Evolutionary conservation across 92 coral and sea anemone species (phyloP).

Genomic region (Phymanthus crucifer): DNA sequence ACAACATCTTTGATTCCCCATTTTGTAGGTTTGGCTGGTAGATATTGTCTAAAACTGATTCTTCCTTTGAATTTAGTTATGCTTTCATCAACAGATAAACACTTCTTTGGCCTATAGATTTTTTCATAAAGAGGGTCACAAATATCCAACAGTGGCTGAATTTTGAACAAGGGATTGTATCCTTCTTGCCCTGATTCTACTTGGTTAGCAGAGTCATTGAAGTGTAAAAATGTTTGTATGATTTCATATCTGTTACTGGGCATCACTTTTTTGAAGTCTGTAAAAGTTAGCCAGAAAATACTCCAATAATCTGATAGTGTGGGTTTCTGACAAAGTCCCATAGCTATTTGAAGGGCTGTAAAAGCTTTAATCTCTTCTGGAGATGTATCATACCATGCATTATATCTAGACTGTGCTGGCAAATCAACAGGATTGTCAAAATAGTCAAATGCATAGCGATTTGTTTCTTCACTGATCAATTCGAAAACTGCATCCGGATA

Average conservation of each 20-base stretch:
- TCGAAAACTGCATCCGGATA: constrained; percentile 47
- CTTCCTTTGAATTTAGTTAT: constrained; percentile 73
- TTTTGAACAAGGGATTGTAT: constrained; percentile 45
- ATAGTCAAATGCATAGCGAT: constrained; percentile 41
- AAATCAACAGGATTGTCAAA: constrained; percentile 50
- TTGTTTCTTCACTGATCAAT: constrained; percentile 32
- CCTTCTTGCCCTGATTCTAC: constrained; percentile 48
- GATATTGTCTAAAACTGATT: constrained; percentile 55
- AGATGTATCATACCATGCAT: constrained; percentile 41
- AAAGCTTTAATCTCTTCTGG: constrained; percentile 47
- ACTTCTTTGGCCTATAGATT: constrained; percentile 50
- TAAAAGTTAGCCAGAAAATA: constrained; percentile 39
- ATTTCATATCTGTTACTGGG: constrained; percentile 49
- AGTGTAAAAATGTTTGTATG: constrained; percentile 63
- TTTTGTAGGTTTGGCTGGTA: constrained; percentile 63
- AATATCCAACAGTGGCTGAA: constrained; percentile 16
- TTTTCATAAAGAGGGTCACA: constrained; percentile 19
- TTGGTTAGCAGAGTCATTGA: constrained; percentile 42
- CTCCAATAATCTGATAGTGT: constrained; percentile 50
- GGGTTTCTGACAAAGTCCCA: constrained; percentile 58
- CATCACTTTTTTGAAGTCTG: constrained; percentile 50
- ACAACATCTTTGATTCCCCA: constrained; percentile 69
- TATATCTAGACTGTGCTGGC: constrained; percentile 2
- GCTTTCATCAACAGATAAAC: constrained; percentile 66
- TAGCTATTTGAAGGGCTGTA: constrained; percentile 55